Evolutionary conservation across 2,797 vertebrate genomes (phyloP).

Genomic region (Lepus townsendii): DNA sequence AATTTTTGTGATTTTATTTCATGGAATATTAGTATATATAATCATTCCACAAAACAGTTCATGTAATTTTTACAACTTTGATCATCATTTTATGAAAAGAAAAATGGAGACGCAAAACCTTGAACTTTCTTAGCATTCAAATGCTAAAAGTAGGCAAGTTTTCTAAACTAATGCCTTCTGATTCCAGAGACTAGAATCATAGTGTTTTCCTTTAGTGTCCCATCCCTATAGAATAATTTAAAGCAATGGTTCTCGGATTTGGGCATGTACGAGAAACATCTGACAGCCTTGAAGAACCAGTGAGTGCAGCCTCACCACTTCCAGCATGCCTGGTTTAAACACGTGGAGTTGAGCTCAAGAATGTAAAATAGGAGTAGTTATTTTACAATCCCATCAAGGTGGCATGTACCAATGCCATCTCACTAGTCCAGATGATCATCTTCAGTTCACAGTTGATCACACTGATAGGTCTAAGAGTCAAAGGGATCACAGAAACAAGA

Average conservation of each 20-base stretch:
- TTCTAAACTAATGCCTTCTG: neutral
- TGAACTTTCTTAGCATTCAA: neutral
- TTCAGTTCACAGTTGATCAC: too few species aligned
- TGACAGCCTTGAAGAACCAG: too few species aligned
- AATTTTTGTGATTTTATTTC: neutral
- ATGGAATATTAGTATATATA: neutral
- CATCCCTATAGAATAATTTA: neutral
- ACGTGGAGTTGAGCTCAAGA: neutral
- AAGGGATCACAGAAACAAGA: too few species aligned
- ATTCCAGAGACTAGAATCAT: neutral
- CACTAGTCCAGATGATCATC: too few species aligned
- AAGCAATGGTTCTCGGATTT: neutral
- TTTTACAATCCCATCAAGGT: too few species aligned
- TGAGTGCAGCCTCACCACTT: rapidly evolving
- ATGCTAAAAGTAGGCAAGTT: neutral
- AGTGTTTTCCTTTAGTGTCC: neutral
- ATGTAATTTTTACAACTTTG: neutral
- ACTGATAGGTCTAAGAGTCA: too few species aligned
- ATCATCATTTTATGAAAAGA: neutral
- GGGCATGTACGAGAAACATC: neutral
- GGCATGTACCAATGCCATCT: too few species aligned
- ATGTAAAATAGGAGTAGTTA: too few species aligned
- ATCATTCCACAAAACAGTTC: neutral
- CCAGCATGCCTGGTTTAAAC: neutral
- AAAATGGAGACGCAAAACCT: neutral